A percentile compares a stretch with the other conserved stretches of the same genome.
Conservation (phyloP, 2,797 vertebrate genomes). For the Siniperca obscura region DNA sequence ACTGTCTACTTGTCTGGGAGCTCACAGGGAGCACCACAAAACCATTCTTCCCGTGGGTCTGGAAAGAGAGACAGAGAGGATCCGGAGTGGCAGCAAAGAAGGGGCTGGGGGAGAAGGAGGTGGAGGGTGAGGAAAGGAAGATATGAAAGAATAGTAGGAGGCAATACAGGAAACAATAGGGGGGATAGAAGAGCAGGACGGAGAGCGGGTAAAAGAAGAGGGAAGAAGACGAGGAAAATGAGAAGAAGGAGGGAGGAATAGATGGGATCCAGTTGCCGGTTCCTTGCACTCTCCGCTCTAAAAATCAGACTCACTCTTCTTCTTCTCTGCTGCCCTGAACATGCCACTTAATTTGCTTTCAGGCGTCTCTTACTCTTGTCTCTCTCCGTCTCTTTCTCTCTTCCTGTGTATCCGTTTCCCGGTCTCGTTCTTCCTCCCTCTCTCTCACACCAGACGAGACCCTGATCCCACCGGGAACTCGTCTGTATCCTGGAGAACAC, state of each 20-base stretch:
- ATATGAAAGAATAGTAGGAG: slow-evolving; percentile 56
- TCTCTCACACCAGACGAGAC: slow-evolving; percentile 67
- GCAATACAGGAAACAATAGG: slow-evolving; percentile 72
- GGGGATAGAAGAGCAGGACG: slow-evolving; percentile 63
- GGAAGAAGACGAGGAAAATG: slow-evolving; percentile 55
- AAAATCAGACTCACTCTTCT: slow-evolving; percentile 72
- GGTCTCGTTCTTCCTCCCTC: slow-evolving; percentile 48
- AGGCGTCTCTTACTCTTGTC: slow-evolving; percentile 62
- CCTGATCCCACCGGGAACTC: slow-evolving; percentile 72
- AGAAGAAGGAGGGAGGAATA: slow-evolving; percentile 56
- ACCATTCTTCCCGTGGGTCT: slow-evolving; percentile 51
- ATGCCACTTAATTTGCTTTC: slow-evolving; percentile 78
- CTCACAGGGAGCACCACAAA: slow-evolving; percentile 57
- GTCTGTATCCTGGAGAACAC: slow-evolving; percentile 73
- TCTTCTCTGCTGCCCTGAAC: slow-evolving; percentile 76
- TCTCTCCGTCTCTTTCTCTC: slow-evolving; percentile 50
- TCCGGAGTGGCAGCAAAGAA: slow-evolving; percentile 49
- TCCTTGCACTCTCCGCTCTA: slow-evolving; percentile 73
- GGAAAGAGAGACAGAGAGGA: slow-evolving; percentile 48
- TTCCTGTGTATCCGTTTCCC: slow-evolving; percentile 63
- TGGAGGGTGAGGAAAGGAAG: slow-evolving; percentile 68
- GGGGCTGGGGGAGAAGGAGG: slow-evolving; percentile 40
- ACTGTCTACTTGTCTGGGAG: slow-evolving; percentile 66
- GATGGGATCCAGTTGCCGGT: slow-evolving; percentile 70
- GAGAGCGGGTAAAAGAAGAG: slow-evolving; percentile 59